Percentiles rank a stretch among this genome's conserved stretches.
phyloP scores from a whole-genome alignment of 2,797 vertebrate genomes.

The Silurus lanzhouensis region DNA sequence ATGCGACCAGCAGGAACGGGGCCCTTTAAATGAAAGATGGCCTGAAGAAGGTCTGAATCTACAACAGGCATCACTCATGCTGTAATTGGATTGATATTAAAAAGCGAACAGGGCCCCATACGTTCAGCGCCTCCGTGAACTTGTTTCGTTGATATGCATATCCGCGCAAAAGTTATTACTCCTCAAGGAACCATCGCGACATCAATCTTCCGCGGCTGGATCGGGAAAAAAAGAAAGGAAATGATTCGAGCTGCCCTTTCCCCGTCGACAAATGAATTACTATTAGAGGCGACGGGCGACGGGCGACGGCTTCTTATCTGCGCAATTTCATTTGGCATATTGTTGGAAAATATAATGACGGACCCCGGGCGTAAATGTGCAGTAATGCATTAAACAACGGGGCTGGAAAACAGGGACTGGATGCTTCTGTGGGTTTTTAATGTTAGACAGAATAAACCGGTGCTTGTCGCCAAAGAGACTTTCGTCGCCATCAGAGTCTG shows the following conservation, averaged over 20 bases:
- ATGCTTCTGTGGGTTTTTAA: conserved; percentile 76
- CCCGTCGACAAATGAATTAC: conserved; percentile 23
- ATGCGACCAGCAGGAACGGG: neutral
- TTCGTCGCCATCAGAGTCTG: conserved; percentile 42
- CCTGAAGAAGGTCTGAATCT: conserved; percentile 14
- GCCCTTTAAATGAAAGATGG: neutral
- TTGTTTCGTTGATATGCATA: conserved; percentile 7
- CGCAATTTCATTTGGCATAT: conserved; percentile 72
- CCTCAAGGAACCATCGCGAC: conserved; percentile 34
- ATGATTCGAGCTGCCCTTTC: conserved; percentile 53
- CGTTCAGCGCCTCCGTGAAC: conserved; percentile 10
- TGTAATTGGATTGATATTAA: conserved; percentile 40
- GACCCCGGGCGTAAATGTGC: conserved; percentile 64
- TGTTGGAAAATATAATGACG: conserved; percentile 68
- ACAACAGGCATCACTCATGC: conserved; percentile 14
- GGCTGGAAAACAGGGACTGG: conserved; percentile 64
- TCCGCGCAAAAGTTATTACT: conserved; percentile 38
- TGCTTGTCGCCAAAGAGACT: conserved; percentile 60
- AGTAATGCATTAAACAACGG: conserved; percentile 74
- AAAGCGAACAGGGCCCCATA: conserved; percentile 17
- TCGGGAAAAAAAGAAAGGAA: conserved; percentile 17
- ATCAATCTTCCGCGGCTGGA: conserved; percentile 28
- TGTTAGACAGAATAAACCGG: conserved; percentile 77
- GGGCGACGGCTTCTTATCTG: conserved; percentile 70
- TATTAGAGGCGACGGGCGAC: conserved; percentile 29